Evolutionary conservation across 2,797 vertebrate genomes (phyloP).

Genomic region (Anguilla megastoma): DNA sequence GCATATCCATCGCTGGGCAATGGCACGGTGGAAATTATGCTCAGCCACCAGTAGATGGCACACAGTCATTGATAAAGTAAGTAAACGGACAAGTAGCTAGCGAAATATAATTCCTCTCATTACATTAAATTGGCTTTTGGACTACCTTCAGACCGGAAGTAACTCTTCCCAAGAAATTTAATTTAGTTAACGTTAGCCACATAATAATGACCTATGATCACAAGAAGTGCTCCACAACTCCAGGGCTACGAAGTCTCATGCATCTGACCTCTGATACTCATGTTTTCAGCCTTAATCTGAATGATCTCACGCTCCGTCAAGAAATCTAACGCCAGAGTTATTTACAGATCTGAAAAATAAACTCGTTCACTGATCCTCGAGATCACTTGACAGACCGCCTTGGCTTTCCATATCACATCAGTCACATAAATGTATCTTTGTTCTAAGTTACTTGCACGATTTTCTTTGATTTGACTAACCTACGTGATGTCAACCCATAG

Average conservation of each 20-base stretch:
- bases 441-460: no score
- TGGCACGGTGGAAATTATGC: background rate
- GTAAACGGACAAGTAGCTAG: background rate
- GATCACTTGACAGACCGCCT: no score
- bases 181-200: background rate
- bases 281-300: no score
- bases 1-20: background rate
- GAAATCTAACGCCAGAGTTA: background rate
- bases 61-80: background rate
- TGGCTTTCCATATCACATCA: no score
- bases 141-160: no score
- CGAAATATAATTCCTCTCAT: background rate
- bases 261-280: no score
- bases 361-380: background rate
- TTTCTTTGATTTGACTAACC: no score
- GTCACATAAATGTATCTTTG: no score
- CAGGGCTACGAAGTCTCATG: no score
- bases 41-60: constrained; percentile 12
- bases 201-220: background rate
- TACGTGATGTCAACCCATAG: no score
- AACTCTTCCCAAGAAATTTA: background rate
- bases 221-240: no score
- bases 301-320: no score
- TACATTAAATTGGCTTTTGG: background rate
- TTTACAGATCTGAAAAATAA: background rate